phyloP scores from a whole-genome alignment of 2,797 vertebrate species.

The Coregonus suidteri region DNA sequence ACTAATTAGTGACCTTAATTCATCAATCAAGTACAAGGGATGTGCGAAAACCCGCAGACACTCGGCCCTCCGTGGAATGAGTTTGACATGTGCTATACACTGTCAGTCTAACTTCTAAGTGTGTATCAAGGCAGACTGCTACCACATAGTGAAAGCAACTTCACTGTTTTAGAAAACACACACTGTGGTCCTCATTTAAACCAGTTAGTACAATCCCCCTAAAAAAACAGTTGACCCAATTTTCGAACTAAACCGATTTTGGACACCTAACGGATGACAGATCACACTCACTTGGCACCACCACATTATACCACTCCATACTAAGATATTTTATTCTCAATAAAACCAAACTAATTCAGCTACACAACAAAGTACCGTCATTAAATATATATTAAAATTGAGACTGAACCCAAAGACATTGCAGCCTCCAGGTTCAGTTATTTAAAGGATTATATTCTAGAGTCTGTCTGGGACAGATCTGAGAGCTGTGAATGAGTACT shows the following conservation, averaged over 20 bases:
- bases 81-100: too few relatives aligned
- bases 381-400: neutral
- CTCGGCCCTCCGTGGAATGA: too few relatives aligned
- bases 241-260: neutral
- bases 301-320: neutral
- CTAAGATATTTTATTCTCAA: neutral
- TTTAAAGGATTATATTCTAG: neutral
- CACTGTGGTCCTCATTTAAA: slow-evolving; percentile 8
- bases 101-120: too few relatives aligned
- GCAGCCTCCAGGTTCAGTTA: neutral
- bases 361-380: neutral
- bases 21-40: too few relatives aligned
- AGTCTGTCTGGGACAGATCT: neutral
- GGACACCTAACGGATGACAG: neutral
- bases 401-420: neutral
- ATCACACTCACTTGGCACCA: neutral
- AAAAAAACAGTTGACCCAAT: neutral
- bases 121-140: slow-evolving; percentile 13
- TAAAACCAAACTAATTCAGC: neutral
- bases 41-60: too few relatives aligned
- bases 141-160: slow-evolving; percentile 30
- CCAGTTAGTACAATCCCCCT: neutral
- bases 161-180: slow-evolving; percentile 17
- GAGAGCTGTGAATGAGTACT: neutral
- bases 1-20: too few relatives aligned